These are phyloP conservation scores for Hydropotes inermis DNA, from an alignment of 2,113 vertebrate species.

Conservation along the genomic window DNA sequence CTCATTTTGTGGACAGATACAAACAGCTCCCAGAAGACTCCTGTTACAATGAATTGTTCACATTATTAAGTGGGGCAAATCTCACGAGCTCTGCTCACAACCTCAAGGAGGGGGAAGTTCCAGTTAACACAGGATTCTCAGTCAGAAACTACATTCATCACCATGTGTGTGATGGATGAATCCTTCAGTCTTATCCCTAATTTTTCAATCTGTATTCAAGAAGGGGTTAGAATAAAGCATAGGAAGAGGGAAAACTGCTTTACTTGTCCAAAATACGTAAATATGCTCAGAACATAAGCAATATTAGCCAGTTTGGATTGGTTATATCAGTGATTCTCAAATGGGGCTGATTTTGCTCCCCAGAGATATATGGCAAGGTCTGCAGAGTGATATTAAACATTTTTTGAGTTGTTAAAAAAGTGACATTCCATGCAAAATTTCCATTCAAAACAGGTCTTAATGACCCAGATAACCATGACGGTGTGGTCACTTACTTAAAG, in stretches of 20 bases:
- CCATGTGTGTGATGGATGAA: neutral
- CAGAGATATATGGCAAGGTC: neutral
- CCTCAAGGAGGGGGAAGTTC: neutral
- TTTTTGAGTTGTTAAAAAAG: neutral
- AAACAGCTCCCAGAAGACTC: neutral
- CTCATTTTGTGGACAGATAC: neutral
- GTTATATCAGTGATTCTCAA: neutral
- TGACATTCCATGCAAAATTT: neutral
- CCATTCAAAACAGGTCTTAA: neutral
- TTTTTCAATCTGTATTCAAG: neutral
- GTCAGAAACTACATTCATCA: neutral
- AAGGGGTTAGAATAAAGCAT: neutral
- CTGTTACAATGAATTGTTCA: neutral
- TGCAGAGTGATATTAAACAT: neutral
- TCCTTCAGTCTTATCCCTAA: neutral
- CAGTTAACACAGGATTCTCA: neutral
- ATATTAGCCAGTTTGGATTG: neutral
- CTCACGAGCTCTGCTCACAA: neutral
- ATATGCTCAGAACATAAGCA: neutral
- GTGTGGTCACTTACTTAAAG: neutral
- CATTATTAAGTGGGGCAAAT: neutral
- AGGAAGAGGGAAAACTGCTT: neutral
- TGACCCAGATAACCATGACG: neutral
- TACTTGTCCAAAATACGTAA: neutral
- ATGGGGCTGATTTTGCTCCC: neutral